Evolutionary conservation across 2,797 vertebrate species (phyloP), one percentile per base, ranked within the genome.

Genomic region (Phylloscopus collybita): DNA sequence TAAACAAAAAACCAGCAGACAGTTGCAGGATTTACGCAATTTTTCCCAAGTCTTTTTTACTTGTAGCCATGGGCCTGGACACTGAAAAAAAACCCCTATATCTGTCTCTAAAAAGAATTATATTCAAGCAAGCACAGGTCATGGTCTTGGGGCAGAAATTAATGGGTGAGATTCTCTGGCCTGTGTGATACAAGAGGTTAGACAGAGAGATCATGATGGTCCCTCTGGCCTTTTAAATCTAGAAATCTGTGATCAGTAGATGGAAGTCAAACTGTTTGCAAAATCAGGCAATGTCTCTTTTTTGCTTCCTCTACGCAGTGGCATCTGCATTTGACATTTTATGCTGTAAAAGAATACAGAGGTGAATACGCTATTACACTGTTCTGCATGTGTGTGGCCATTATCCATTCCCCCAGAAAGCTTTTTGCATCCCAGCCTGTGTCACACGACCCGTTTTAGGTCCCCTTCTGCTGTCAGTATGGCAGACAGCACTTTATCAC

Each of bases 221-320:
- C 72, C 72, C 87, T 91, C 66, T 74, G 85, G 81, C 65, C 85
- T 90, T 96, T 90, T 93, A 94, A 95, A 94, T 86, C 81, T 45
- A 44, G 45, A 25, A 69, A 61, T 69, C 57, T 69, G 20, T 50
- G 57, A 94, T 85, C 50, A 83, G 62, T 19, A 80, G 51, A 79
- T 21, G 29, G 66, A 91, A 93, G 56, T 60, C 32, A 86, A 88
- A 78, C 53, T 62, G 30, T 72, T 36, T 61, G 16, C 59, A 78
- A 66, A 88, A 76, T 64, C 85, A 73, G 23, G 20, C 73, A 75
- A 53, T 15, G 14, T 57, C 42, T 92, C 51, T 81, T 76, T 76
- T 82, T 62, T 18, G 51, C 94, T 64, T 90, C 30, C 36, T 23
- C 23, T 64, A 59, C 67, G 32, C 2, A 53, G 32, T 5, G 13